Base-by-base conservation (phyloP, 2,113 vertebrate genomes). In the Hepsetus odoe region DNA sequence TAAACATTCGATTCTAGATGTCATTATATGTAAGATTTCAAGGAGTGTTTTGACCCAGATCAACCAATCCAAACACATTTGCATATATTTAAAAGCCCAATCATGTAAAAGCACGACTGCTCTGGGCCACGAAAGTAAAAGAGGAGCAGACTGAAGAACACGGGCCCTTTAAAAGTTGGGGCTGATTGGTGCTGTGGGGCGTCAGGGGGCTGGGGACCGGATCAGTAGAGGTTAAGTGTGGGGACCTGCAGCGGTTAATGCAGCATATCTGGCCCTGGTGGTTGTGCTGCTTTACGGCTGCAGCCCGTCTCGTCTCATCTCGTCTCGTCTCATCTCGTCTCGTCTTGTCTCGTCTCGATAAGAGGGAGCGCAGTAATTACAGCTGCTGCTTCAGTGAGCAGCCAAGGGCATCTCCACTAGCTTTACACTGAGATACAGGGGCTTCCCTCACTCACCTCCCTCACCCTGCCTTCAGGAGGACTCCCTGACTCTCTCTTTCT, bases 341-440 rank as follows among this genome's bases (percentile, higher is more conserved):
- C n/a, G n/a, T n/a, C n/a, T n/a, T n/a, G n/a, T n/a, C n/a, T n/a
- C 44, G 80, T 85, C 84, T 86, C 85, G 89, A 91, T 91, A 88
- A 91, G 85, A 85, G 85, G 82, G 81, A 49, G 46, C 85, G 86
- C 74, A 85, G 88, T 91, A 92, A 92, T 92, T 91, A 91, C 84
- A 83, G 79, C 85, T 74, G 44, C 82, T 86, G 87, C 90, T 85
- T 86, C 83, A 88, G 79, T 88, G 85, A 85, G 82, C 88, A 87
- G 84, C 89, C 89, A 91, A 92, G 91, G 92, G 86, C 90, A 88
- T 88, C 88, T 89, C 85, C 77, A 61, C 80, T 76, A 65, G 76
- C 79, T 72, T 80, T 81, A 26, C 70, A 86, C 46, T 20, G 85
- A 30, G 22, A 84, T 85, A 86, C 84, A 42, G 87, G 86, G 91